Evolutionary conservation across 2,113 vertebrate species (phyloP), one percentile per base, ranked within the genome.

Genomic region (Chionodraco myersi): DNA sequence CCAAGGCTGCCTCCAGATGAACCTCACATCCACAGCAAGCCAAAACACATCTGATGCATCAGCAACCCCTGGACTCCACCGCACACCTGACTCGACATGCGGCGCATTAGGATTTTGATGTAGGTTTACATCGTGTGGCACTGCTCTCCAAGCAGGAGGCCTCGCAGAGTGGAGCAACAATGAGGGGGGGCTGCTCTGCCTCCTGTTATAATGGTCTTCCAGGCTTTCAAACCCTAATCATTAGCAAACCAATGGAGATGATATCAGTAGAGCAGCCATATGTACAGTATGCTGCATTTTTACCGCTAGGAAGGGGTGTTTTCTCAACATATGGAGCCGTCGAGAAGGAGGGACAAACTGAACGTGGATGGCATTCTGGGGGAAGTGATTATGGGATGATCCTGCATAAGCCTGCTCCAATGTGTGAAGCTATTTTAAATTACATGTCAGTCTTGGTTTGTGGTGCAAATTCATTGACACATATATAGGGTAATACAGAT

Each of bases 21-120:
- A 76, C 70, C 77, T 77, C 68, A n/a, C 80, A 79, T 79, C 75
- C 77, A 1, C 75, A 41, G 70, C 51, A 45, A 86, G 86, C 76
- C 79, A 52, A 86, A 87, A 79, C 80, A 83, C 76, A 48, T 79
- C 77, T 82, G 86, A 86, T 66, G 82, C 23, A 79, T 76, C 70
- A 74, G 90, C 72, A 82, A 75, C 64, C 79, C 57, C 71, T 23
- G 76, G 80, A 81, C 79, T 71, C 59, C 69, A 70, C 65, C 77
- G 77, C 80, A 51, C 88, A 89, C 90, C 84, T 86, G 81, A 90
- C 80, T 59, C 11, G 62, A 75, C 85, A 77, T 4, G 41, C 59
- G 1, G 75, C 7, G 47, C 82, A 77, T 82, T 70, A 69, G 61
- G 56, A 85, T 56, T 65, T 57, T 74, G 54, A 72, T 59, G 67